Evolutionary conservation across 2,888 invertebrate genomes (phyloP).

Genomic region (Cancer borealis): DNA sequence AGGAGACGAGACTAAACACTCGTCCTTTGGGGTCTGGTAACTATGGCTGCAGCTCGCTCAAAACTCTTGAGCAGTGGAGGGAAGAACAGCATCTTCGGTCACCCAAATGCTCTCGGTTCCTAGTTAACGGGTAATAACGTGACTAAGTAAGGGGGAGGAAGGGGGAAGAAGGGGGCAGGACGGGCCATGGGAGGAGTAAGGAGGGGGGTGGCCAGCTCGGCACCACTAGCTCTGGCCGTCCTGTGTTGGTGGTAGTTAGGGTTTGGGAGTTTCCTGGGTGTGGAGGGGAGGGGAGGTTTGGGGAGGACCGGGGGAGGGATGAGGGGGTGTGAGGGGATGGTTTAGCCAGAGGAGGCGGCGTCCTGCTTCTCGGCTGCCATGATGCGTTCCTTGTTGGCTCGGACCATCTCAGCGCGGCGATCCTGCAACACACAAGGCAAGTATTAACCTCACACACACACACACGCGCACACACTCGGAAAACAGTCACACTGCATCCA

Average conservation of each 20-base stretch:
- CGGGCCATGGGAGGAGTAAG: neutral
- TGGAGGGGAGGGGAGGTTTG: conserved; percentile 61
- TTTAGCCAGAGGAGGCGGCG: conserved; percentile 69
- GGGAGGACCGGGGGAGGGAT: conserved; percentile 22
- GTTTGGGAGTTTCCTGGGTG: conserved; percentile 37
- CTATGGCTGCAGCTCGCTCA: conserved; percentile 54
- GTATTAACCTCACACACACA: conserved; percentile 46
- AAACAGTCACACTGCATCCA: neutral
- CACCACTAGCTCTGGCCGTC: conserved; percentile 10
- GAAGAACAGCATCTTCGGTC: conserved; percentile 56
- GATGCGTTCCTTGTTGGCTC: conserved; percentile 91
- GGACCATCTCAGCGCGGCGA: conserved; percentile 93
- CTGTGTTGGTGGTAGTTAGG: conserved; percentile 8
- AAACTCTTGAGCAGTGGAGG: conserved; percentile 52
- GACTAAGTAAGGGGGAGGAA: neutral
- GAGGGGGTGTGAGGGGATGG: neutral
- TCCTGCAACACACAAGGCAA: conserved; percentile 84
- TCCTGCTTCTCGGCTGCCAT: conserved; percentile 79
- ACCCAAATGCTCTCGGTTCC: conserved; percentile 46
- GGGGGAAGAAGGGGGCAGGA: neutral
- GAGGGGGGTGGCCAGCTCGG: neutral
- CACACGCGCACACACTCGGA: neutral
- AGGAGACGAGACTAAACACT: conserved; percentile 16
- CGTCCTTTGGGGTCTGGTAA: conserved; percentile 35
- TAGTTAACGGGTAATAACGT: neutral